Conservation (phyloP, 2,113 vertebrate species). For the Scomber japonicus region DNA sequence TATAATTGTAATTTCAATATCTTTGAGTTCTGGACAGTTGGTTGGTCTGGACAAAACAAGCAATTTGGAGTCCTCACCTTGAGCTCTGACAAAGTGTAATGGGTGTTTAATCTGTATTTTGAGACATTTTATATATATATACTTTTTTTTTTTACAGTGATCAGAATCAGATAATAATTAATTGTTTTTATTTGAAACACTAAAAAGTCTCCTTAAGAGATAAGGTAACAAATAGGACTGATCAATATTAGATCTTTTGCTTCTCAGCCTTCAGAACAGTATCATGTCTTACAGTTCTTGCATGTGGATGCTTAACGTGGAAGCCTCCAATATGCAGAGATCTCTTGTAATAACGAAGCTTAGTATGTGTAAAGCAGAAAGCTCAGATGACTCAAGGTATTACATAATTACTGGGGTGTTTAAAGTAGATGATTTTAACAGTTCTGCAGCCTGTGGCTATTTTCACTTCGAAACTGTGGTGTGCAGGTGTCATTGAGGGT, state of each 20-base stretch:
- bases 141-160: too few species aligned
- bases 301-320: background rate
- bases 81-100: too few species aligned
- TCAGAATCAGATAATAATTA: background rate
- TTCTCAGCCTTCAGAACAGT: background rate
- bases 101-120: too few species aligned
- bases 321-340: background rate
- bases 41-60: too few species aligned
- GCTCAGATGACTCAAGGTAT: slow-evolving; percentile 29
- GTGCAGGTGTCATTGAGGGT: slow-evolving; percentile 31
- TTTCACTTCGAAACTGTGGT: slow-evolving; percentile 12
- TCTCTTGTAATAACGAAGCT: background rate
- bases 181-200: background rate
- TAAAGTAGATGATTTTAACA: slow-evolving; percentile 41
- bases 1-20: too few species aligned
- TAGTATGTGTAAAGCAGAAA: slow-evolving; percentile 15
- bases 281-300: background rate
- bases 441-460: slow-evolving; percentile 39
- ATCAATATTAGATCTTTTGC: background rate
- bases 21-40: too few species aligned
- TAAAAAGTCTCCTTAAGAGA: background rate
- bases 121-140: too few species aligned
- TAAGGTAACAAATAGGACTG: background rate
- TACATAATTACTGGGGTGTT: slow-evolving; percentile 19
- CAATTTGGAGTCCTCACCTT: too few species aligned